These are phyloP conservation scores for Dicrurus megarhynchus DNA, from an alignment of 2,113 vertebrate genomes.

Conservation along the genomic window DNA sequence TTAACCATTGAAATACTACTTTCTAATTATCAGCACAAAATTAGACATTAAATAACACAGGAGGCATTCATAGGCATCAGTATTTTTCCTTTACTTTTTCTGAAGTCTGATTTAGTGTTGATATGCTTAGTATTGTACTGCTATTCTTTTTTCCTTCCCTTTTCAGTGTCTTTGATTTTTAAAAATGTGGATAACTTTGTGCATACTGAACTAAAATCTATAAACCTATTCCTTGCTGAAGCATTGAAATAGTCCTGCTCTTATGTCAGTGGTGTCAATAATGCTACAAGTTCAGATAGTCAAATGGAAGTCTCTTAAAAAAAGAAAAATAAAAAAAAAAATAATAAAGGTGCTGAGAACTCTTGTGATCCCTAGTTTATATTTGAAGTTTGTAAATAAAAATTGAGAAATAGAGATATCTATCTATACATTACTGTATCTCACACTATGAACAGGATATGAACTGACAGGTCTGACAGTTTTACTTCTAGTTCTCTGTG, in stretches of 20 bases:
- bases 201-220: neutral
- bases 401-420: neutral
- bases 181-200: neutral
- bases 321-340: too few relatives aligned
- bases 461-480: neutral
- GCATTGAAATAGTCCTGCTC: neutral
- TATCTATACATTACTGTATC: neutral
- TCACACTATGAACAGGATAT: neutral
- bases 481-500: neutral
- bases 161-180: neutral
- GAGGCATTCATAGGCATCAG: neutral
- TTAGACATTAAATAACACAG: neutral
- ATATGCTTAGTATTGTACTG: neutral
- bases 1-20: neutral
- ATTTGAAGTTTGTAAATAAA: neutral
- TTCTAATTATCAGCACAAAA: neutral
- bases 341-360: neutral
- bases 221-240: neutral
- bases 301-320: neutral
- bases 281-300: neutral
- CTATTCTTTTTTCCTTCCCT: neutral
- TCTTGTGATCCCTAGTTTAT: neutral
- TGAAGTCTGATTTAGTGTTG: neutral
- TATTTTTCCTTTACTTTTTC: neutral
- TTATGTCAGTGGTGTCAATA: neutral